phyloP scores from a whole-genome alignment of 1,140 invertebrate species.

The Sitobion miscanthi region DNA sequence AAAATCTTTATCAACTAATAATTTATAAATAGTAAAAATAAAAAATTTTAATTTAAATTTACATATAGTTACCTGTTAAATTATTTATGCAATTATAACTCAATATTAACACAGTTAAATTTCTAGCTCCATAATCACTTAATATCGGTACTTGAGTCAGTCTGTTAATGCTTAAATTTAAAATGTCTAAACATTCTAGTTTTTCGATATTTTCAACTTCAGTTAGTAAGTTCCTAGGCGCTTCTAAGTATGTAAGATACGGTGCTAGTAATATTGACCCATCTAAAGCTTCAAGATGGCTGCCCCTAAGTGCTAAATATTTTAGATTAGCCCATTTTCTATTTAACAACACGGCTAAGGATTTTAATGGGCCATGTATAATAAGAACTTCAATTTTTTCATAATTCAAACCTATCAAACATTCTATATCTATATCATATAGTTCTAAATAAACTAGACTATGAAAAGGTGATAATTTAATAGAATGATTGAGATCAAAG shows the following conservation, averaged over 20 bases:
- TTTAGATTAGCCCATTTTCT: slow-evolving; percentile 27
- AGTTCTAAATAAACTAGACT: slow-evolving; percentile 47
- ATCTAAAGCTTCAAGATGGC: background rate
- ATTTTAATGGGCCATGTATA: slow-evolving; percentile 22
- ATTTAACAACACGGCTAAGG: slow-evolving; percentile 33
- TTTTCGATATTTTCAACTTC: slow-evolving; percentile 30
- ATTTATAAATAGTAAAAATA: slow-evolving; percentile 22
- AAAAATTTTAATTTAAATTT: background rate
- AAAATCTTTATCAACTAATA: background rate
- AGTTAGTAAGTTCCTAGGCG: slow-evolving; percentile 27
- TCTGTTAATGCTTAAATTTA: slow-evolving; percentile 53
- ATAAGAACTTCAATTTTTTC: slow-evolving; percentile 36
- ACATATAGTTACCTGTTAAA: slow-evolving; percentile 62
- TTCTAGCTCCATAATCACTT: slow-evolving; percentile 64
- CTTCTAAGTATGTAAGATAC: slow-evolving; percentile 39
- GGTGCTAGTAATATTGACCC: slow-evolving; percentile 1
- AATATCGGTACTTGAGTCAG: slow-evolving; percentile 64
- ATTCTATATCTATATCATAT: slow-evolving; percentile 41
- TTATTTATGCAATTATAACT: slow-evolving; percentile 68
- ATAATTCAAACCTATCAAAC: slow-evolving; percentile 32
- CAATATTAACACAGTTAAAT: slow-evolving; percentile 66
- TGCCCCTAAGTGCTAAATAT: slow-evolving; percentile 15
- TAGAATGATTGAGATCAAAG: slow-evolving; percentile 3
- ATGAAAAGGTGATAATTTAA: slow-evolving; percentile 42
- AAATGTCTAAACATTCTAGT: slow-evolving; percentile 37